Conservation (phyloP, 2,113 vertebrate genomes). For the Cheirogaleus medius region DNA sequence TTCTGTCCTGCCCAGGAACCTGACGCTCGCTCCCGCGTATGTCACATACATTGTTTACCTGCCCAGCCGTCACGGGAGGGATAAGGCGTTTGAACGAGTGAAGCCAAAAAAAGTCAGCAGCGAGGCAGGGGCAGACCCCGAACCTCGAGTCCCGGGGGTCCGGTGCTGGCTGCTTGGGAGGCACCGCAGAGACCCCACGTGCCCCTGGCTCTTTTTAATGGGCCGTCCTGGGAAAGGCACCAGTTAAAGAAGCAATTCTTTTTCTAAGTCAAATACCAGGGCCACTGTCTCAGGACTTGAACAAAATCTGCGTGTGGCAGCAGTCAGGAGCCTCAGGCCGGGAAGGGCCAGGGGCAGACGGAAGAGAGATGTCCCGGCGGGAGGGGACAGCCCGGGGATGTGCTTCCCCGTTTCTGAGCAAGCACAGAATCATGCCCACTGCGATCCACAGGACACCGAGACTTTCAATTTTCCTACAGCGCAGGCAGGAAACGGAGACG, state of each 20-base stretch:
- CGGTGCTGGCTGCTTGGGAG: background rate
- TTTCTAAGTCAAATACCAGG: slow-evolving; percentile 70
- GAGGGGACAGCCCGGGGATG: background rate
- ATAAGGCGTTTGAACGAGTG: background rate
- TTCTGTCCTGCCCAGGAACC: background rate
- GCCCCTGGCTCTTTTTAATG: background rate
- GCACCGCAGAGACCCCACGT: background rate
- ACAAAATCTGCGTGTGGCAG: slow-evolving; percentile 66
- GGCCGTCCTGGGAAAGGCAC: background rate
- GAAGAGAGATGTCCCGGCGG: background rate
- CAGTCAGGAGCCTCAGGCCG: rapidly evolving
- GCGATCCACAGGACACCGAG: background rate
- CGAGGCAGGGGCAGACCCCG: too few relatives aligned
- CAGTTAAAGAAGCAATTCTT: slow-evolving; percentile 59
- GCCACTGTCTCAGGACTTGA: slow-evolving; percentile 71
- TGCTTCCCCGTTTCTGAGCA: background rate
- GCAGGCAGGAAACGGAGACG: background rate
- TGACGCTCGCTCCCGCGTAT: rapidly evolving
- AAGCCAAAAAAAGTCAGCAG: background rate
- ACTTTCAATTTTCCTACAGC: slow-evolving; percentile 11
- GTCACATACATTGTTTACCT: background rate
- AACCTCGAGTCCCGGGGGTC: rapidly evolving
- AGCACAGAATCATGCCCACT: slow-evolving; percentile 36
- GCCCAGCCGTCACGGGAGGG: background rate
- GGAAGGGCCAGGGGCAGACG: slow-evolving; percentile 20